Conservation (phyloP, 2,888 invertebrate genomes). For the Zygaena filipendulae region DNA sequence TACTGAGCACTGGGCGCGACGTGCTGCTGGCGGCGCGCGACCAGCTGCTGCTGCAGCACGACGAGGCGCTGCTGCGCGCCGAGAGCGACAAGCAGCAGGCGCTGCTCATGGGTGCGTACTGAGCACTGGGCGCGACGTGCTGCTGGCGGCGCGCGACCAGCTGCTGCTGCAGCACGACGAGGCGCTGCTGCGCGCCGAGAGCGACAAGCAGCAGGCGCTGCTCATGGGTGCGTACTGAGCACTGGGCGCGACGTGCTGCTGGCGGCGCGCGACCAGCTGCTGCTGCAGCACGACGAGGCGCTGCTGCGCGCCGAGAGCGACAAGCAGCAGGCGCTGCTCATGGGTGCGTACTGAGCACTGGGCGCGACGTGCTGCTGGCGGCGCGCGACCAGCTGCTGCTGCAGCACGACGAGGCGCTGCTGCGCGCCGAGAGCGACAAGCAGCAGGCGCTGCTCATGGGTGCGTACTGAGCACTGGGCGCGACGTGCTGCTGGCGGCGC, state of each 20-base stretch:
- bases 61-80: slow-evolving; percentile 88
- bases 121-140: slow-evolving; percentile 84
- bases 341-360: slow-evolving; percentile 26
- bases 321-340: slow-evolving; percentile 64
- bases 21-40: slow-evolving; percentile 92
- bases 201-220: slow-evolving; percentile 89
- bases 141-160: slow-evolving; percentile 94
- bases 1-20: slow-evolving; percentile 81
- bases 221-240: slow-evolving; percentile 79
- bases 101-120: slow-evolving; percentile 77
- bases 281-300: slow-evolving; percentile 90
- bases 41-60: slow-evolving; percentile 88
- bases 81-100: slow-evolving; percentile 94
- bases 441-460: slow-evolving; percentile 40
- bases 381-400: slow-evolving; percentile 87
- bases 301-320: slow-evolving; percentile 93
- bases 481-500: slow-evolving; percentile 78
- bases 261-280: slow-evolving; percentile 91
- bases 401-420: slow-evolving; percentile 91
- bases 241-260: slow-evolving; percentile 87
- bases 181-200: slow-evolving; percentile 88
- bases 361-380: slow-evolving; percentile 77
- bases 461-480: too few species aligned
- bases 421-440: slow-evolving; percentile 93
- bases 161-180: slow-evolving; percentile 91